Evolutionary conservation across 2,888 invertebrate species (phyloP).

Genomic region (Trichogramma evanescens): DNA sequence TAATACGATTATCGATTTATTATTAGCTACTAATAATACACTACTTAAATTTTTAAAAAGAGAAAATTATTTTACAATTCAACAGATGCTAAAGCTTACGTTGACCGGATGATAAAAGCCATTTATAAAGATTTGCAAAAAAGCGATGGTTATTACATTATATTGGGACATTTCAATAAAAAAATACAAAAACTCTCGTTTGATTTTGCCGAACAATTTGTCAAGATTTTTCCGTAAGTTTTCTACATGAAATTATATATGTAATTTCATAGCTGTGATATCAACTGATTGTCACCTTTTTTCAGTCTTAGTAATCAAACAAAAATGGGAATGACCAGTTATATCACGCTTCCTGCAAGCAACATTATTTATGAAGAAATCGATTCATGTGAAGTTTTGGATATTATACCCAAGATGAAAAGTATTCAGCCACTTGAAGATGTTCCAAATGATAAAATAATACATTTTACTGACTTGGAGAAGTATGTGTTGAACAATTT

Average conservation of each 20-base stretch:
- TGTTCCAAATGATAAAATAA: constrained; percentile 1
- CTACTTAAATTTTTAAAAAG: neutral
- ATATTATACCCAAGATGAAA: constrained; percentile 12
- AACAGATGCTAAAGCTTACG: constrained; percentile 20
- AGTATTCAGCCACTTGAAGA: constrained; percentile 1
- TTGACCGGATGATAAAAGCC: constrained; percentile 25
- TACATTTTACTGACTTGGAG: constrained; percentile 18
- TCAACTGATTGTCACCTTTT: neutral
- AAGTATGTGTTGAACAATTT: constrained; percentile 25
- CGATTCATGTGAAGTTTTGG: constrained; percentile 23
- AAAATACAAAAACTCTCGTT: constrained; percentile 22
- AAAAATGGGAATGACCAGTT: constrained; percentile 27
- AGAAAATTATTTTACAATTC: constrained; percentile 6
- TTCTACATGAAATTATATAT: neutral
- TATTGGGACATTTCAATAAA: constrained; percentile 25
- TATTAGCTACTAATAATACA: too few relatives aligned
- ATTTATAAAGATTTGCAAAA: constrained; percentile 27
- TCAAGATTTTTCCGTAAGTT: constrained; percentile 28
- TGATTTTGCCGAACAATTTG: constrained; percentile 22
- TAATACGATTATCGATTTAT: constrained; percentile 1
- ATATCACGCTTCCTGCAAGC: constrained; percentile 16
- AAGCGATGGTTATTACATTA: constrained; percentile 28
- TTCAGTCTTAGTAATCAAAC: constrained; percentile 24
- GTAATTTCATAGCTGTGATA: neutral
- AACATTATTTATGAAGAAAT: constrained; percentile 27